Base-by-base conservation (phyloP, 2,797 vertebrate species). In the Euthynnus affinis region DNA sequence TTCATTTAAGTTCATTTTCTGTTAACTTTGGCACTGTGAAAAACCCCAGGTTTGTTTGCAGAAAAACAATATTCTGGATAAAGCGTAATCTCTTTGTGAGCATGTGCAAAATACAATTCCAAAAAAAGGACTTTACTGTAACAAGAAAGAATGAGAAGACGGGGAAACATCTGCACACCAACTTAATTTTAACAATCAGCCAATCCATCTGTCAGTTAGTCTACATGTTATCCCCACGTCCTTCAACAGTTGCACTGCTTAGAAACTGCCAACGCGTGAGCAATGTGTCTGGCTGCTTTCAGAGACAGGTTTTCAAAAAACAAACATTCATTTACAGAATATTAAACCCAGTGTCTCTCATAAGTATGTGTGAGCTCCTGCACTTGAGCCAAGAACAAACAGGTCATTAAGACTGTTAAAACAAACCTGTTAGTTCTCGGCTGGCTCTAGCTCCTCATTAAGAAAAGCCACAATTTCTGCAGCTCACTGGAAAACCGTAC, bases 381-480 rank as follows among this genome's bases (percentile, higher is more conserved):
- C 62, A 9, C 55, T 8, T 6, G 22, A 63, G 90, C 94, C 92
- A 93, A 91, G 85, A 91, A 91, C 91, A 87, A 91, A 92, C 91
- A 90, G 89, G 87, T 93, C 91, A 90, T 94, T 91, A 92, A 72
- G 82, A 34, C 82, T 90, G 87, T 91, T 90, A 80, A 93, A 94
- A 93, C 90, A 94, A 93, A 90, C 87, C 89, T 88, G 89, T 84
- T 81, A 73, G 86, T 79, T 87, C 82, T 87, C 63, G 42, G 69
- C 84, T 87, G 87, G 85, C 88, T 66, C 84, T 42, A 22, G 74
- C 74, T 85, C 74, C 88, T 93, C 89, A 83, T 91, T 91, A 90
- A 77, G 66, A 78, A 77, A 78, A 78, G 64, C 65, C 55, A 67
- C 68, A 37, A 87, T 57, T 83, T 71, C 66, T 64, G 63, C 56